These are phyloP conservation scores for Drosophila multiciliata DNA, from an alignment of 2,888 invertebrate genomes.

Conservation along the genomic window DNA sequence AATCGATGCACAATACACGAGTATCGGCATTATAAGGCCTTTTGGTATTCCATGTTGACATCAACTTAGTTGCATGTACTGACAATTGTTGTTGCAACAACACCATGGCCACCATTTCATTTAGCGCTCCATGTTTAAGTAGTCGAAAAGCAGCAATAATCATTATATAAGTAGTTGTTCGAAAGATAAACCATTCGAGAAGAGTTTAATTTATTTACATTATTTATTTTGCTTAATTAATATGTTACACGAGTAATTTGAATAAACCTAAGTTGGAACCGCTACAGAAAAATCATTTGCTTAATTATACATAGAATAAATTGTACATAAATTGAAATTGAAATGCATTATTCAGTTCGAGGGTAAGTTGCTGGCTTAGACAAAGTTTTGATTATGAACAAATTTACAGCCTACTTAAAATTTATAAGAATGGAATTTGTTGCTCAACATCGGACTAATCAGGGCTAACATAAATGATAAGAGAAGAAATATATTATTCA, in stretches of 20 bases:
- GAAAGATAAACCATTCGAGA: not conserved
- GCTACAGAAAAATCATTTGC: not conserved
- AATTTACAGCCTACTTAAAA: not conserved
- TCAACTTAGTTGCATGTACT: slow-evolving; percentile 25
- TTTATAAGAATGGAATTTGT: not conserved
- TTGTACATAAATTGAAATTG: not conserved
- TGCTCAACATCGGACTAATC: not conserved
- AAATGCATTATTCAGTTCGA: not conserved
- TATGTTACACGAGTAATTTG: too few relatives aligned
- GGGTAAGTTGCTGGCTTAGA: not conserved
- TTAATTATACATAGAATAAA: not conserved
- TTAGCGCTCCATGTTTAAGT: not conserved
- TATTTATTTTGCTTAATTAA: not conserved
- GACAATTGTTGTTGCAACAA: slow-evolving; percentile 31
- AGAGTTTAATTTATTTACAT: not conserved
- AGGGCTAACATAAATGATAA: not conserved
- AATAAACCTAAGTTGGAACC: not conserved
- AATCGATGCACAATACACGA: slow-evolving; percentile 14
- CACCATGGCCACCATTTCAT: slow-evolving; percentile 30
- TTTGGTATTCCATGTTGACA: slow-evolving; percentile 36
- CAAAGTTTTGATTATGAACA: not conserved
- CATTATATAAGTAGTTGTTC: not conserved
- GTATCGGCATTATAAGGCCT: slow-evolving; percentile 42
- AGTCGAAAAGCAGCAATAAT: not conserved
- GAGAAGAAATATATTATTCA: too few relatives aligned